Percentiles rank a stretch among this genome's conserved stretches.
Evolutionary conservation across 2,888 invertebrate genomes (phyloP).

Genomic region (Epistrophella euchroma): DNA sequence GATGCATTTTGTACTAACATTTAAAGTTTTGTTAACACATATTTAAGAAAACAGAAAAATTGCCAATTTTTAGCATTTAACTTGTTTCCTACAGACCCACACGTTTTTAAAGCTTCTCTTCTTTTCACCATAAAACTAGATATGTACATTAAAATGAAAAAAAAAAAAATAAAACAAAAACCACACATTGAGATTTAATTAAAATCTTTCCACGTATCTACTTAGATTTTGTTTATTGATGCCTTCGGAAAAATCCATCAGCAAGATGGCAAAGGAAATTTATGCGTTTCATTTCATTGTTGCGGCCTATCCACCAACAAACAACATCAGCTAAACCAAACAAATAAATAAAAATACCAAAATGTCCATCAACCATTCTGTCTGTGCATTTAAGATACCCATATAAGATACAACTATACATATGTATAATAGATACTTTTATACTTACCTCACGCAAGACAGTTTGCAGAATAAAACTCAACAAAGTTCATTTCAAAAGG

Average conservation of each 20-base stretch:
- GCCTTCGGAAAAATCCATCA: slow-evolving; percentile 67
- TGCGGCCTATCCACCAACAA: slow-evolving; percentile 1
- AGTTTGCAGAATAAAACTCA: slow-evolving; percentile 56
- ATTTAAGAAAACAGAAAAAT: too few relatives aligned
- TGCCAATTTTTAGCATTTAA: too few relatives aligned
- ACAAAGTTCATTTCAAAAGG: slow-evolving; percentile 59
- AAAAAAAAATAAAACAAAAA: not conserved
- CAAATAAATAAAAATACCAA: slow-evolving; percentile 23
- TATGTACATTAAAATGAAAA: too few relatives aligned
- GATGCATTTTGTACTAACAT: too few relatives aligned
- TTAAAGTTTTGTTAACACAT: too few relatives aligned
- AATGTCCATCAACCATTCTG: slow-evolving; percentile 59
- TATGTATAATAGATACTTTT: too few relatives aligned
- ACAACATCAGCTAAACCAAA: slow-evolving; percentile 23
- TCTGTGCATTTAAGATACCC: slow-evolving; percentile 52
- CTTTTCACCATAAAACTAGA: not conserved
- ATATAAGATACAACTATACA: slow-evolving; percentile 6
- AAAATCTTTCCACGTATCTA: slow-evolving; percentile 64
- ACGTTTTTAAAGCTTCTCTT: not conserved
- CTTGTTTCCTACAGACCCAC: too few relatives aligned
- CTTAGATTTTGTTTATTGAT: slow-evolving; percentile 51
- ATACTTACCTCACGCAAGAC: slow-evolving; percentile 53
- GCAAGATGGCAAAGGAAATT: slow-evolving; percentile 46
- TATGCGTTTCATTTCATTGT: slow-evolving; percentile 41
- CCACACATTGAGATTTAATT: slow-evolving; percentile 53